Evolutionary conservation across 2,888 invertebrate species (phyloP).

Genomic region (Lordiphosa fenestrarum): DNA sequence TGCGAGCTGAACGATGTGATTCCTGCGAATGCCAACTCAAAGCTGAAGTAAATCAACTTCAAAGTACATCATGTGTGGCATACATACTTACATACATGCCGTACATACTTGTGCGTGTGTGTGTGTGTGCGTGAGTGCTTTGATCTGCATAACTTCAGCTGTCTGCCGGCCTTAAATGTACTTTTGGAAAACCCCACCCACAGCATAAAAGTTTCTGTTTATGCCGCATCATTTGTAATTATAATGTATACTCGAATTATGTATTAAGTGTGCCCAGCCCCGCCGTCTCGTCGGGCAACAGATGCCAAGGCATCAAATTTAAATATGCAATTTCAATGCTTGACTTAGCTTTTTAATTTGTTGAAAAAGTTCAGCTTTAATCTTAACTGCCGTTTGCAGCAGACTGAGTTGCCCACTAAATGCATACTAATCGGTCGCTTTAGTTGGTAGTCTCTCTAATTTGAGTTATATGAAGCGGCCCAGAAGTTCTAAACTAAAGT

Average conservation of each 20-base stretch:
- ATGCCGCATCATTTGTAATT: slow-evolving; percentile 49
- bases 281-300: slow-evolving; percentile 34
- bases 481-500: no score
- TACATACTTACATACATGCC: slow-evolving; percentile 6
- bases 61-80: slow-evolving; percentile 50
- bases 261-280: slow-evolving; percentile 33
- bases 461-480: no score
- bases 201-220: slow-evolving; percentile 45
- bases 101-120: slow-evolving; percentile 6
- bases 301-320: slow-evolving; percentile 36
- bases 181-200: slow-evolving; percentile 14
- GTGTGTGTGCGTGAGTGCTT: slow-evolving; percentile 34
- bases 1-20: slow-evolving; percentile 63
- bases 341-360: slow-evolving; percentile 18
- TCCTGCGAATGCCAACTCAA: slow-evolving; percentile 66
- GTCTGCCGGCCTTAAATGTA: slow-evolving; percentile 35
- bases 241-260: slow-evolving; percentile 54
- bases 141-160: slow-evolving; percentile 52
- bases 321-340: slow-evolving; percentile 19
- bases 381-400: slow-evolving; percentile 7
- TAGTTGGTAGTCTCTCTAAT: no score
- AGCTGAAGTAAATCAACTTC: slow-evolving; percentile 65
- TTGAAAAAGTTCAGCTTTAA: no score
- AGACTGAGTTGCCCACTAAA: slow-evolving; percentile 1
- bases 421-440: no score